Evolutionary conservation across 2,113 vertebrate species (phyloP), one percentile per base, ranked within the genome.

Genomic region (Galeopterus variegatus): DNA sequence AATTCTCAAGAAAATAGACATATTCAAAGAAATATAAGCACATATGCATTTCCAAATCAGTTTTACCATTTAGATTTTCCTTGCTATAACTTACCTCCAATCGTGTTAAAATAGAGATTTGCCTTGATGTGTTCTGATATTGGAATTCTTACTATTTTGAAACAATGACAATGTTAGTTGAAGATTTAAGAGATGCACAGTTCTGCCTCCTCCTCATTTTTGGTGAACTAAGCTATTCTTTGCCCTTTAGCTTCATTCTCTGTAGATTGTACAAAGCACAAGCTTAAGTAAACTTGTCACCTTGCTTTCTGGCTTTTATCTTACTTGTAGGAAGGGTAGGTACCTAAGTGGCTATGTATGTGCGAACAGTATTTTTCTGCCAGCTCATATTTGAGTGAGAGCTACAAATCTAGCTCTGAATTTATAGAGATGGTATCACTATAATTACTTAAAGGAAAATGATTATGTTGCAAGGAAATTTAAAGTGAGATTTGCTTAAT

Each of bases 221-320:
- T 92, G 64, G 86, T 83, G 70, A 93, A 80, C 76, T 14, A n/a
- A 73, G 26, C 36, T 48, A 14, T 82, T 94, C 12, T 2, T 31
- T 93, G 41, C 50, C 26, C 23, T 75, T 94, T 41, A 69, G 19
- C 52, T 89, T 90, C 6, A 7, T 84, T 81, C 48, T 91, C 1
- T 84, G 41, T 75, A 76, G 75, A 90, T 93, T 75, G 65, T 91
- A 41, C 65, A 92, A 90, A 79, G 65, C 12, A 76, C 10, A 97
- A 8, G 13, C 87, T 73, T 70, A 88, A 88, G 76, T 75, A 91
- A 97, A 85, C 28, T 64, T 90, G 89, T 73, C 28, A 28, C 79
- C 54, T 84, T 96, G 69, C 36, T 88, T 1, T 76, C 76, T 95
- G 77, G 58, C 60, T 96, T 95, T 93, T 91, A 76, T 95, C 77